Percentiles rank a stretch among this genome's conserved stretches.
Conservation (phyloP, 2,113 vertebrate genomes). For the Xenotilapia longispinis region DNA sequence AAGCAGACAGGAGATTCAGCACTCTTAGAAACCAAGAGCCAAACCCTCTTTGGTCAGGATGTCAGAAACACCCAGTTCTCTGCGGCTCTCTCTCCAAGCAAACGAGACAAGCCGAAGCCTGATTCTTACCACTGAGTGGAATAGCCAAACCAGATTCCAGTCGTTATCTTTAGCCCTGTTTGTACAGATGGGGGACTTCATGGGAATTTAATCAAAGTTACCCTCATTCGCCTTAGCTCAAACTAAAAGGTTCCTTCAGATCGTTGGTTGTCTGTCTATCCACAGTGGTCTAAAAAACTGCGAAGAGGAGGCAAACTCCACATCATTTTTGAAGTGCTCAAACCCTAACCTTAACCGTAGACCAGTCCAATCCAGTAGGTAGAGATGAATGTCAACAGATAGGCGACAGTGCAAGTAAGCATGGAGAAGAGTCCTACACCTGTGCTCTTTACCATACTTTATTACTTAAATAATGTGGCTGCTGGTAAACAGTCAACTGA, state of each 20-base stretch:
- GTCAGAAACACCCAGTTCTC: constrained; percentile 23
- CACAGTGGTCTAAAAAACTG: neutral
- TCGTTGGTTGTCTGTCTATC: neutral
- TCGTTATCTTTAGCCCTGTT: constrained; percentile 18
- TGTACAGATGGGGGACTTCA: constrained; percentile 17
- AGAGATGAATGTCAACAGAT: neutral
- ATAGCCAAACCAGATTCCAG: constrained; percentile 15
- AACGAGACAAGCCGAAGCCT: constrained; percentile 4
- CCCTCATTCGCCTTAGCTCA: neutral
- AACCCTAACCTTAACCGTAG: neutral
- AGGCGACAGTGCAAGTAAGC: neutral
- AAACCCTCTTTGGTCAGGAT: constrained; percentile 18
- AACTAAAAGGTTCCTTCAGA: neutral
- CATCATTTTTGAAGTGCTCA: neutral
- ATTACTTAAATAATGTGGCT: neutral
- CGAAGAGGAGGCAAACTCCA: neutral
- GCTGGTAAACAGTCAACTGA: neutral
- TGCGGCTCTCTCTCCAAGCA: neutral
- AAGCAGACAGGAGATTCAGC: neutral
- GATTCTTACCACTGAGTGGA: constrained; percentile 10
- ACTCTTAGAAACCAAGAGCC: neutral
- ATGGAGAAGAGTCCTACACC: neutral
- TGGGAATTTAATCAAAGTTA: neutral
- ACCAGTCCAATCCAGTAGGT: neutral
- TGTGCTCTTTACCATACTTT: neutral